Evolutionary conservation across 2,113 vertebrate species (phyloP), one percentile per base, ranked within the genome.

Genomic region (Oncorhynchus keta): DNA sequence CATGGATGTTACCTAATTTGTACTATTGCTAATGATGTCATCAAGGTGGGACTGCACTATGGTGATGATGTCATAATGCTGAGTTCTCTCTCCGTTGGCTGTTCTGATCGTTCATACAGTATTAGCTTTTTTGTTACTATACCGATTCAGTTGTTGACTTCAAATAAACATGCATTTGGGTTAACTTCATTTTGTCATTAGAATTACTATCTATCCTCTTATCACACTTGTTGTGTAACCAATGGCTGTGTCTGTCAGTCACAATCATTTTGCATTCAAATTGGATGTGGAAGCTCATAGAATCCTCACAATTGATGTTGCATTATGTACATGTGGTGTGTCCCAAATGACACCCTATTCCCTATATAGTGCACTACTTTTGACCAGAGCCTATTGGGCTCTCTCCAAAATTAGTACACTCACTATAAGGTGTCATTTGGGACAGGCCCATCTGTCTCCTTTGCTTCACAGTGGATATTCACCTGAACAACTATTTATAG

Each of bases 81-180:
- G 81, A 81, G 84, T 81, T 66, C 74, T 14, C 79, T 69, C 39
- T 83, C 82, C 74, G 80, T 88, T 88, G 85, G 85, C 85, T 83
- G 68, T 85, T 87, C 77, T 83, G 64, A 83, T 87, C 77, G 83
- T 86, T 88, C 76, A 83, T 75, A 82, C 73, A 85, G 81, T 87
- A 82, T 88, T 85, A 45, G 84, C 64, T 80, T 90, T 85, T 84
- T 87, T 80, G 81, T 84, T 86, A 83, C 78, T 84, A 87, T 86
- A 85, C 81, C 76, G 83, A 80, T 92, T 92, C 64, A 88, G 89
- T 92, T 93, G 88, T 91, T 91, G 90, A 93, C 89, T 89, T 91
- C 87, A 75, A 93, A 93, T 93, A 93, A 94, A 93, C 87, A 90
- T 89, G 86, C 89, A 90, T 92, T 93, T 93, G 92, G 87, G 88